These are phyloP conservation scores for Aeoliscus strigatus DNA, from an alignment of 2,797 vertebrate genomes.

Conservation along the genomic window DNA sequence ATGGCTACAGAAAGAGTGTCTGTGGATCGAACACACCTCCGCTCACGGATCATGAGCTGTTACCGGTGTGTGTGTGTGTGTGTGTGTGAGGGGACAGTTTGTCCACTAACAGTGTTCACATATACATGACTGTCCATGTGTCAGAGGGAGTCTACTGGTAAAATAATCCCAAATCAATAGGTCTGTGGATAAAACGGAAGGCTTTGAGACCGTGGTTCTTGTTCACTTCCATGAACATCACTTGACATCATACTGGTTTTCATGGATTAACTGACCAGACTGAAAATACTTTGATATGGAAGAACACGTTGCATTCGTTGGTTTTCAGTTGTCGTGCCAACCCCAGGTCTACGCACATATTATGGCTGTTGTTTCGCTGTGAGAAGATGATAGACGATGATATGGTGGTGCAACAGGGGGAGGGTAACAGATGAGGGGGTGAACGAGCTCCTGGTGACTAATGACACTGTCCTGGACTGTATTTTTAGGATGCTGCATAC, in stretches of 20 bases:
- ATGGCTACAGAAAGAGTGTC: no score
- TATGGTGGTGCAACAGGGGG: slow-evolving; percentile 18
- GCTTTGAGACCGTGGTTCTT: slow-evolving; percentile 5
- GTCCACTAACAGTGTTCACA: no score
- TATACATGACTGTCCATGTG: no score
- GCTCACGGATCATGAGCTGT: no score
- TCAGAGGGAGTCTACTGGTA: no score
- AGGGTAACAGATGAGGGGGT: slow-evolving; percentile 6
- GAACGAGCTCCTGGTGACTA: slow-evolving; percentile 61
- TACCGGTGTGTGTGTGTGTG: no score
- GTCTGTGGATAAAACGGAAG: slow-evolving; percentile 28
- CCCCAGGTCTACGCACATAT: slow-evolving; percentile 20
- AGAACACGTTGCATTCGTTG: slow-evolving; percentile 35
- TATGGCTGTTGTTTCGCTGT: slow-evolving; percentile 26
- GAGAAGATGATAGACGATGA: no score
- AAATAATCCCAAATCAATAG: slow-evolving; percentile 21
- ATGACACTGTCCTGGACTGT: slow-evolving; percentile 65
- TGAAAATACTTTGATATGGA: slow-evolving; percentile 17
- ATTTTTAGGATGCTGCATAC: slow-evolving; percentile 73
- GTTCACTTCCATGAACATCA: slow-evolving; percentile 9
- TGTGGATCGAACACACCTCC: no score
- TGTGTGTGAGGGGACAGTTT: no score
- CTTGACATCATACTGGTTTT: slow-evolving; percentile 23
- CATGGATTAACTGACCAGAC: slow-evolving; percentile 16
- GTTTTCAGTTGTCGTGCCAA: background rate